Conservation (phyloP, 2,113 vertebrate genomes). For the Tenrec ecaudatus region DNA sequence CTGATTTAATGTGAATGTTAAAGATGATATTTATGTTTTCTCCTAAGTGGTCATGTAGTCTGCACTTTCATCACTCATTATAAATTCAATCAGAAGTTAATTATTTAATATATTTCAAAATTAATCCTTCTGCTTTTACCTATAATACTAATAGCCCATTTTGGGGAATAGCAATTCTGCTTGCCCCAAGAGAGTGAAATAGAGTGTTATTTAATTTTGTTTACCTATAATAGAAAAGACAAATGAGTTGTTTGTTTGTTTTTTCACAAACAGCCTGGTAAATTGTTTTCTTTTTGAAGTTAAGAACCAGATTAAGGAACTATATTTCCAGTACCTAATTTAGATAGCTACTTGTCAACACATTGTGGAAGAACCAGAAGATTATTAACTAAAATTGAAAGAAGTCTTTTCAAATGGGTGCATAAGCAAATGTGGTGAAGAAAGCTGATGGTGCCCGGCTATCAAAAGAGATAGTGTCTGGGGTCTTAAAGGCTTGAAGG, state of each 20-base stretch:
- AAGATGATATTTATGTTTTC: neutral
- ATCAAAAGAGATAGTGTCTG: too few relatives aligned
- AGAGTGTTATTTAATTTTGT: neutral
- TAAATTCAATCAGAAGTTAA: constrained; percentile 11
- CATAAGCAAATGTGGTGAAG: too few relatives aligned
- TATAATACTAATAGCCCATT: constrained; percentile 1
- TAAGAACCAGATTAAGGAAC: neutral
- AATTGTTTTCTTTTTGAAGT: neutral
- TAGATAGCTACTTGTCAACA: neutral
- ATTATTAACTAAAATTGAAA: neutral
- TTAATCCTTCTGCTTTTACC: neutral
- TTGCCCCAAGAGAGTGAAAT: neutral
- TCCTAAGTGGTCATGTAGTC: neutral
- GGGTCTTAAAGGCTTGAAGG: too few relatives aligned
- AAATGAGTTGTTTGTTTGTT: neutral
- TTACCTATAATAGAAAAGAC: constrained; percentile 30
- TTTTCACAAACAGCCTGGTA: neutral
- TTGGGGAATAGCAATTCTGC: neutral
- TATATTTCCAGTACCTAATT: neutral
- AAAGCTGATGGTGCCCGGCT: too few relatives aligned
- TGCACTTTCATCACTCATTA: neutral
- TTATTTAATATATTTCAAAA: constrained; percentile 26
- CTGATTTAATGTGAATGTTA: neutral
- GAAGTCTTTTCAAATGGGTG: too few relatives aligned
- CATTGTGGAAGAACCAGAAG: neutral